These are phyloP conservation scores for Harmothoe impar DNA, from an alignment of 2,888 invertebrate genomes.

Conservation along the genomic window DNA sequence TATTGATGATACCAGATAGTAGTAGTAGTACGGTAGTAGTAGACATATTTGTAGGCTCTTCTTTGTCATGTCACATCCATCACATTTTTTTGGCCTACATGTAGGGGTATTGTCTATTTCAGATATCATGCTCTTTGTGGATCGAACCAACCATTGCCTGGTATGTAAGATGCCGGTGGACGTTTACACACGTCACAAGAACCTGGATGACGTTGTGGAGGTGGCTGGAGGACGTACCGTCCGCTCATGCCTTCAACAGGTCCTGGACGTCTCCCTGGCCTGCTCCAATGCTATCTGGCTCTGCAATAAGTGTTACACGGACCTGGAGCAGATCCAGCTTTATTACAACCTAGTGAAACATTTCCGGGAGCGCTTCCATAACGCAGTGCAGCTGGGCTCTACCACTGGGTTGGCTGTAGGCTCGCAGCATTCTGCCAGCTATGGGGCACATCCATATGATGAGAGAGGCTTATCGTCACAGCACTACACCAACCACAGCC, in stretches of 20 bases:
- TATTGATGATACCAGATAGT: too few relatives aligned
- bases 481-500: not conserved
- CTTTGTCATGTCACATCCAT: too few relatives aligned
- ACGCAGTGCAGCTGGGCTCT: not conserved
- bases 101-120: not conserved
- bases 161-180: slow-evolving; percentile 25
- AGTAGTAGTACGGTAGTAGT: too few relatives aligned
- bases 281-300: not conserved
- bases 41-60: too few relatives aligned
- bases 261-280: not conserved
- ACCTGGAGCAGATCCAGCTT: slow-evolving; percentile 36
- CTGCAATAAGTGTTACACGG: slow-evolving; percentile 43
- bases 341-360: slow-evolving; percentile 43
- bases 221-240: slow-evolving; percentile 17
- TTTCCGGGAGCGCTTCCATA: slow-evolving; percentile 28
- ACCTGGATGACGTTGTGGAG: slow-evolving; percentile 18
- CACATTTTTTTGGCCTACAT: too few relatives aligned
- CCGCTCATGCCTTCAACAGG: not conserved
- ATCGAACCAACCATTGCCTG: slow-evolving; percentile 36
- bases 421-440: not conserved
- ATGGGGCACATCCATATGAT: not conserved
- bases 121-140: slow-evolving; percentile 51
- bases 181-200: not conserved
- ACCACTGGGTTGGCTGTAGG: not conserved
- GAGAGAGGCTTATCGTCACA: not conserved